Percentiles rank a stretch among this genome's conserved stretches.
phyloP scores from a whole-genome alignment of 1,140 invertebrate species.

The Gryon sp. region DNA sequence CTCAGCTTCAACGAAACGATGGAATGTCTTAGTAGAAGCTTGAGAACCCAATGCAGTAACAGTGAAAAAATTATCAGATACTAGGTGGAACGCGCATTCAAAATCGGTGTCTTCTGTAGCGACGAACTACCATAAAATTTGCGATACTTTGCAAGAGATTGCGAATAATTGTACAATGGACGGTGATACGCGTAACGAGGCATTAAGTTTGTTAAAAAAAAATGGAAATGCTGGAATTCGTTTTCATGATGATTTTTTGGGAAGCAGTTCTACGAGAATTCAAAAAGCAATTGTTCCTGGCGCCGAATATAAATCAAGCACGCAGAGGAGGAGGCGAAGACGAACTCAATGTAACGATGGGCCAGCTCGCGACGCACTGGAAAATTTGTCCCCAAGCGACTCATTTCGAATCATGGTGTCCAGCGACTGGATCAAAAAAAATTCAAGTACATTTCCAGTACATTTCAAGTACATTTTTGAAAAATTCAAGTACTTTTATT shows the following conservation, averaged over 20 bases:
- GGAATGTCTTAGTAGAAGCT: not conserved
- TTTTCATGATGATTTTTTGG: not conserved
- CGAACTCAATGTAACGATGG: not conserved
- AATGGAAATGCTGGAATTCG: conserved; percentile 3
- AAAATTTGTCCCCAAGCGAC: not conserved
- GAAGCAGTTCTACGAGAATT: not conserved
- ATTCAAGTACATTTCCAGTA: too few relatives aligned
- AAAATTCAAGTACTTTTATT: too few relatives aligned
- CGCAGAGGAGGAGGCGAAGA: not conserved
- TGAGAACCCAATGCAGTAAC: not conserved
- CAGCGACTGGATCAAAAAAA: too few relatives aligned
- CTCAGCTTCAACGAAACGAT: conserved; percentile 23
- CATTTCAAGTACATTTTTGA: too few relatives aligned
- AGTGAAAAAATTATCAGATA: not conserved
- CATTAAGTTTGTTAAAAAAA: not conserved
- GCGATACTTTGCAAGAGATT: conserved; percentile 1
- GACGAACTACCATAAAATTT: not conserved
- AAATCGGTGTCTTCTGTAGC: not conserved
- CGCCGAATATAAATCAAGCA: not conserved
- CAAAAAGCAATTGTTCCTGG: not conserved
- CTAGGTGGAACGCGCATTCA: not conserved
- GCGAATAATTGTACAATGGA: not conserved
- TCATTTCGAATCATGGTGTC: not conserved
- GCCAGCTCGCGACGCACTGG: not conserved
- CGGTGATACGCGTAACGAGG: not conserved